These are phyloP conservation scores for Strix aluco DNA, from an alignment of 2,113 vertebrate species.

Conservation along the genomic window DNA sequence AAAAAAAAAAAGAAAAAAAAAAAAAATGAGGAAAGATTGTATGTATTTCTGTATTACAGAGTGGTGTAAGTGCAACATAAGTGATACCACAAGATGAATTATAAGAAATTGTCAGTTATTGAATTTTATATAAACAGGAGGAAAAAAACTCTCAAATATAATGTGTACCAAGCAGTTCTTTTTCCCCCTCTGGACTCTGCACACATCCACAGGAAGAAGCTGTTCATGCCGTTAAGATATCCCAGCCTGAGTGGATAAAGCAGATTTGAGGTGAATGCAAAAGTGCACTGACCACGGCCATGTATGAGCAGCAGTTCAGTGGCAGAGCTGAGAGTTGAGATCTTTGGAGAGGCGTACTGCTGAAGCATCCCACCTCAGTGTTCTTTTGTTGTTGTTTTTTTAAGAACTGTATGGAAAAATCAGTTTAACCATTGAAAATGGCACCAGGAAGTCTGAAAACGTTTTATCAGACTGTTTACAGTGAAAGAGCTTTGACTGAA, in stretches of 20 bases:
- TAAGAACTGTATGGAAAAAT: neutral
- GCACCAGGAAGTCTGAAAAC: neutral
- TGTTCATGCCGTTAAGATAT: rapidly evolving
- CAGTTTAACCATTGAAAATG: neutral
- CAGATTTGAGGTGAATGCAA: neutral
- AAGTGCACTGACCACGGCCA: neutral
- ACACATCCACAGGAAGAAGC: neutral
- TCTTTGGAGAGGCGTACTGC: neutral
- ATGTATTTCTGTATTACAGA: neutral
- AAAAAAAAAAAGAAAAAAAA: too few species aligned
- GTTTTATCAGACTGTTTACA: neutral
- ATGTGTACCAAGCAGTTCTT: neutral
- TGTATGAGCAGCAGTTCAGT: neutral
- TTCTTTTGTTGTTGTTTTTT: neutral
- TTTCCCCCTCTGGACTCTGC: neutral
- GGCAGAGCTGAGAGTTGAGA: neutral
- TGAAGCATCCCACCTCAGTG: neutral
- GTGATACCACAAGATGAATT: neutral
- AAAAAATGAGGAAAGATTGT: neutral
- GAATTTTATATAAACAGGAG: neutral
- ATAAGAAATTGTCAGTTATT: neutral
- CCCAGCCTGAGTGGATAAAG: neutral
- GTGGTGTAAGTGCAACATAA: neutral
- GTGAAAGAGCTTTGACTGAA: neutral
- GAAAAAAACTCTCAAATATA: neutral